Evolutionary conservation across 2,888 invertebrate genomes (phyloP).

Genomic region (Chrysopilus asiliformis): DNA sequence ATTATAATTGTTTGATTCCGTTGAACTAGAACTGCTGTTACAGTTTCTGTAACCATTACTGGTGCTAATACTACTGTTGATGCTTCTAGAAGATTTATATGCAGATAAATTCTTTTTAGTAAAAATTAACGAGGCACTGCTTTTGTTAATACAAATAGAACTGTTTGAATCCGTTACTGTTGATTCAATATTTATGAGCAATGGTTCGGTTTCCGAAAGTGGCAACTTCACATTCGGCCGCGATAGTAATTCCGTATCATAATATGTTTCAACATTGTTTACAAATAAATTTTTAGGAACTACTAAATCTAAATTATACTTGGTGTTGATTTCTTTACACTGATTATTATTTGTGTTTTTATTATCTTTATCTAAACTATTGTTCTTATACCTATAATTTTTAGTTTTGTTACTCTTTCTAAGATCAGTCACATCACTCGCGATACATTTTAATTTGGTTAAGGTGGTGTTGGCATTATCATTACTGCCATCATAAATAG

Average conservation of each 20-base stretch:
- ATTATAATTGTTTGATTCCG: background rate
- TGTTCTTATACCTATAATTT: conserved; percentile 1
- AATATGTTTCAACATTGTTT: conserved; percentile 6
- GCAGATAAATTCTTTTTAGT: conserved; percentile 27
- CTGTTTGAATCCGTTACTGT: conserved; percentile 27
- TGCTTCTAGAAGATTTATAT: conserved; percentile 6
- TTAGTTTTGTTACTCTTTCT: conserved; percentile 1
- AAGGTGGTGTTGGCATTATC: background rate
- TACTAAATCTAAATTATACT: conserved; percentile 6
- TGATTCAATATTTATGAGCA: conserved; percentile 29
- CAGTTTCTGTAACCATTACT: background rate
- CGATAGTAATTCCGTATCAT: too few species aligned
- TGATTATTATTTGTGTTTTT: background rate
- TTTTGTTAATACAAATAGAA: conserved; percentile 30
- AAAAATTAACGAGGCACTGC: conserved; percentile 33
- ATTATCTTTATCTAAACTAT: conserved; percentile 1
- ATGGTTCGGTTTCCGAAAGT: conserved; percentile 31
- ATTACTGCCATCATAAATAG: background rate
- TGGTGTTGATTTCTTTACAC: too few species aligned
- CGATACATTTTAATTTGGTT: conserved; percentile 10
- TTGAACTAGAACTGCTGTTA: background rate
- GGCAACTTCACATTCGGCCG: conserved; percentile 18
- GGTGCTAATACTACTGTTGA: conserved; percentile 2
- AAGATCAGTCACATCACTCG: conserved; percentile 5
- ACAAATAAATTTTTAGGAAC: conserved; percentile 8